Evolutionary conservation across 2,888 invertebrate species (phyloP).

Genomic region (Physocephala rufipes): DNA sequence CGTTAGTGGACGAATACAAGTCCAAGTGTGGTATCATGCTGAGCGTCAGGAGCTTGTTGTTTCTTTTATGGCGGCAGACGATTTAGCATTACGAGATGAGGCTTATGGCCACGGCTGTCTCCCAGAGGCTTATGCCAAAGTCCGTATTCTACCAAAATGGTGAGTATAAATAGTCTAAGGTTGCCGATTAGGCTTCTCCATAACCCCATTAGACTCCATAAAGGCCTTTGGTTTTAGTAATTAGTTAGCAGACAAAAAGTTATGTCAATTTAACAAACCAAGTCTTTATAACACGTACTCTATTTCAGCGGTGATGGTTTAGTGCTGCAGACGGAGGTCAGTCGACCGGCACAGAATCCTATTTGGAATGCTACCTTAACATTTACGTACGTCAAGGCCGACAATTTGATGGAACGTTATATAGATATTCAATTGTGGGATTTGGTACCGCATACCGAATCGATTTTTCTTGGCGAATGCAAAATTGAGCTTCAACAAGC

Average conservation of each 20-base stretch:
- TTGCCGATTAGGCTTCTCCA: too few relatives aligned
- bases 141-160: slow-evolving; percentile 82
- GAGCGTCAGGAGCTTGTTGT: slow-evolving; percentile 85
- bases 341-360: slow-evolving; percentile 86
- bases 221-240: too few relatives aligned
- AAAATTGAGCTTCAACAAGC: slow-evolving; percentile 75
- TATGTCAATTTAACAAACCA: neutral
- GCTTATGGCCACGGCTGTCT: slow-evolving; percentile 78
- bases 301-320: slow-evolving; percentile 75
- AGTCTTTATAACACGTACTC: neutral
- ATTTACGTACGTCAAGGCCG: slow-evolving; percentile 81
- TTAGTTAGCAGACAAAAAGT: too few relatives aligned
- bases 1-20: slow-evolving; percentile 82
- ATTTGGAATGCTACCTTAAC: slow-evolving; percentile 93
- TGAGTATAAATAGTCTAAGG: slow-evolving; percentile 67
- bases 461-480: slow-evolving; percentile 83
- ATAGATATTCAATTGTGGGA: slow-evolving; percentile 92
- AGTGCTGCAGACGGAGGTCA: slow-evolving; percentile 83
- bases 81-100: slow-evolving; percentile 82
- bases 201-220: too few relatives aligned
- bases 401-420: slow-evolving; percentile 80
- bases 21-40: slow-evolving; percentile 89
- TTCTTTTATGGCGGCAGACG: slow-evolving; percentile 86
- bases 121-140: slow-evolving; percentile 86
- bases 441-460: slow-evolving; percentile 82